Percentiles rank a stretch among this genome's conserved stretches.
Evolutionary conservation across 1,140 invertebrate species (phyloP).

Genomic region (Aphidius gifuensis): DNA sequence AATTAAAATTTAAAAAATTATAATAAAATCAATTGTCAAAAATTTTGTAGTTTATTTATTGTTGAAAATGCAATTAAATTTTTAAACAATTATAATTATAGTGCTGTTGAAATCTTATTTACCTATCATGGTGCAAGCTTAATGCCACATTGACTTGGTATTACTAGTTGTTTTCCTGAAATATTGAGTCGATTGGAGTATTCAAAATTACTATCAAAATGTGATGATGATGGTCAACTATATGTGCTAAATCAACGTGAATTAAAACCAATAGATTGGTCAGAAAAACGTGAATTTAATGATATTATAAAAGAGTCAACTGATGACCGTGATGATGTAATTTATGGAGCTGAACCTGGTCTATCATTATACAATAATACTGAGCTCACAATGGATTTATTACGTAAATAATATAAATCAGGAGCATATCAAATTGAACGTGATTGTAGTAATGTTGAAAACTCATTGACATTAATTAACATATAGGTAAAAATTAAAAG

Average conservation of each 20-base stretch:
- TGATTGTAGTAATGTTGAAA: constrained; percentile 65
- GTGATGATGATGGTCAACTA: constrained; percentile 56
- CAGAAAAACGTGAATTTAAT: constrained; percentile 60
- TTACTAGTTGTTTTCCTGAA: constrained; percentile 76
- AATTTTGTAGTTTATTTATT: constrained; percentile 59
- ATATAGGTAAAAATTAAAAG: constrained; percentile 65
- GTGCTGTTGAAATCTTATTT: constrained; percentile 67
- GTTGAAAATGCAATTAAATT: constrained; percentile 60
- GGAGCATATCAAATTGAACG: constrained; percentile 69
- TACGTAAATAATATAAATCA: constrained; percentile 67
- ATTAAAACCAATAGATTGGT: constrained; percentile 64
- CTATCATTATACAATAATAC: constrained; percentile 37
- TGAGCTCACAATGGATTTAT: constrained; percentile 45
- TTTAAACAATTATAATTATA: constrained; percentile 59
- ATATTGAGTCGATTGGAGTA: constrained; percentile 69
- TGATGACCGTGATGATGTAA: constrained; percentile 32
- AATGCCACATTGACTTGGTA: constrained; percentile 65
- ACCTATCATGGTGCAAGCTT: constrained; percentile 67
- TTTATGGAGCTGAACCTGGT: constrained; percentile 43
- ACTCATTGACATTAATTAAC: constrained; percentile 67
- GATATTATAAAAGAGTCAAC: constrained; percentile 38
- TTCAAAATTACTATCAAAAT: constrained; percentile 62
- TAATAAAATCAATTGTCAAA: constrained; percentile 59
- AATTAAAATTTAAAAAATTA: constrained; percentile 42
- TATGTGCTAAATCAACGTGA: constrained; percentile 54